A percentile compares a stretch with the other conserved stretches of the same genome.
phyloP scores from a whole-genome alignment of 2,888 invertebrate species.

The Calameuta pallipes region DNA sequence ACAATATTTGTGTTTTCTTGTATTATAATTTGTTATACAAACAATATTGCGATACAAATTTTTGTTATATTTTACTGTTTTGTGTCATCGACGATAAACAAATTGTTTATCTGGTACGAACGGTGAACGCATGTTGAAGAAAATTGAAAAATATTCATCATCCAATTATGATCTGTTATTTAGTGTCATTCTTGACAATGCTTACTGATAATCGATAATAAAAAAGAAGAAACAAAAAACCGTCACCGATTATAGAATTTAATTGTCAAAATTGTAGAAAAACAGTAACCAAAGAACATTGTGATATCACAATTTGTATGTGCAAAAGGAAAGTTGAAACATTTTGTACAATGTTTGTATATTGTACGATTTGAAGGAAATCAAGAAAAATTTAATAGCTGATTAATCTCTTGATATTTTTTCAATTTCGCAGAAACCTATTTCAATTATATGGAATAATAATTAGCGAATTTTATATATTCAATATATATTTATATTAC shows the following conservation, averaged over 20 bases:
- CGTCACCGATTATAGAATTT: too few species aligned
- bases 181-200: background rate
- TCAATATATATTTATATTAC: background rate
- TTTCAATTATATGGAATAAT: background rate
- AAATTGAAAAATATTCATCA: too few species aligned
- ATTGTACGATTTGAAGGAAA: background rate
- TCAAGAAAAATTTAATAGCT: background rate
- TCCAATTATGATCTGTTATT: background rate
- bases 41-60: background rate
- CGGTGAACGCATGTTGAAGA: background rate
- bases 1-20: background rate
- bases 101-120: background rate
- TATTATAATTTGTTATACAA: background rate
- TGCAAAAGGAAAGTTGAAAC: background rate
- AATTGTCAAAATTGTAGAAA: background rate
- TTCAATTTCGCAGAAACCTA: background rate
- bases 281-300: background rate
- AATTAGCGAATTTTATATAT: background rate
- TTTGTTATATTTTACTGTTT: background rate
- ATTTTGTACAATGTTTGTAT: background rate
- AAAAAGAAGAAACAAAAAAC: background rate
- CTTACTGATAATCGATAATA: background rate
- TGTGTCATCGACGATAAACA: background rate
- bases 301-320: background rate
- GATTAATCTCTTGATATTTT: background rate